Evolutionary conservation across 2,113 vertebrate genomes (phyloP).

Genomic region (Boleophthalmus pectinirostris): DNA sequence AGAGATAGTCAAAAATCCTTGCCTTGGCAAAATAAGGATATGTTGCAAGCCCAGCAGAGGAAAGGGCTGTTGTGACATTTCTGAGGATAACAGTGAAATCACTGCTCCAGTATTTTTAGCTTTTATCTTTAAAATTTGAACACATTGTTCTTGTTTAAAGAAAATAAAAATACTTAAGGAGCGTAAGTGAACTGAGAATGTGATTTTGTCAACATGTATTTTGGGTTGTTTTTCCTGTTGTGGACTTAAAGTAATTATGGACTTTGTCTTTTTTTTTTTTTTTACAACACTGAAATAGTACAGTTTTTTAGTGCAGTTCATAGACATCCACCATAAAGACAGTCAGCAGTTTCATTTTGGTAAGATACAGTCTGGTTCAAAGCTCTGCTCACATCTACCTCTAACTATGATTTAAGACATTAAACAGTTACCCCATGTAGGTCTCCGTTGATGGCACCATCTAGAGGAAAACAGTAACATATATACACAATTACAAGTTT

Average conservation of each 20-base stretch:
- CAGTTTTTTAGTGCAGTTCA: no score
- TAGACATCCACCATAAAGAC: not conserved
- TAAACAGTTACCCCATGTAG: conserved; percentile 77
- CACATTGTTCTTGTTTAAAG: not conserved
- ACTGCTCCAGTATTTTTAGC: not conserved
- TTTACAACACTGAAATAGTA: no score
- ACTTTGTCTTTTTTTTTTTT: no score
- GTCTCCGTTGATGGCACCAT: conserved; percentile 85
- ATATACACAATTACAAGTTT: not conserved
- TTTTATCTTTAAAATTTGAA: not conserved
- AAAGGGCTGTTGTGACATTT: conserved; percentile 52
- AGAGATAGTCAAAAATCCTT: conserved; percentile 20
- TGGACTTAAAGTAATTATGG: no score
- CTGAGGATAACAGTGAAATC: not conserved
- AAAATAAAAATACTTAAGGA: not conserved
- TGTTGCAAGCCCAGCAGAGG: conserved; percentile 63
- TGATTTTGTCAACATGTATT: not conserved
- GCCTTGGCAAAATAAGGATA: conserved; percentile 43
- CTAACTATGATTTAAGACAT: not conserved
- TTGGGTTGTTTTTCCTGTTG: no score
- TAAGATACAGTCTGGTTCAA: no score
- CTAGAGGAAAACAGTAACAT: conserved; percentile 50
- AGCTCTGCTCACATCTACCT: not conserved
- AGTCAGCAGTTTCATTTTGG: not conserved
- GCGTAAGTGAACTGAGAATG: not conserved